These are phyloP conservation scores for Camelus dromedarius DNA, from an alignment of 2,113 vertebrate species.

Conservation along the genomic window DNA sequence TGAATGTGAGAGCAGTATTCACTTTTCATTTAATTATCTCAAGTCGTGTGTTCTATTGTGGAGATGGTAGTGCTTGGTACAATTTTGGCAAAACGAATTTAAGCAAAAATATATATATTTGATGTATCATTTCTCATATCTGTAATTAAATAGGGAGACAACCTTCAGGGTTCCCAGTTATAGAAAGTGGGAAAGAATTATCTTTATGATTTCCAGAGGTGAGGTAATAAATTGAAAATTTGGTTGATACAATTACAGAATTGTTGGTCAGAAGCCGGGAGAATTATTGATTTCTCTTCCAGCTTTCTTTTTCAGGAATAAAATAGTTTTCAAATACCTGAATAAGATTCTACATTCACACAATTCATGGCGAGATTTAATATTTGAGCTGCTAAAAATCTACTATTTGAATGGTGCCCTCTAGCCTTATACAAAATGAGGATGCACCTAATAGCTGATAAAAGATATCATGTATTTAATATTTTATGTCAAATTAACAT, in stretches of 20 bases:
- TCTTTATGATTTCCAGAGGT: constrained; percentile 30
- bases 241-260: constrained; percentile 15
- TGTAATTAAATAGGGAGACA: constrained; percentile 27
- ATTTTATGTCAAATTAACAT: constrained; percentile 28
- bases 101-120: constrained; percentile 15
- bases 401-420: neutral
- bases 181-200: constrained; percentile 34
- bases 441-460: neutral
- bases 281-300: neutral
- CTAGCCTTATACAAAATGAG: constrained; percentile 20
- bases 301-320: constrained; percentile 9
- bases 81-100: constrained; percentile 38
- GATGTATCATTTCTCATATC: neutral
- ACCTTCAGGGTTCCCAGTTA: neutral
- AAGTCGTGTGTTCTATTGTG: neutral
- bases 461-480: neutral
- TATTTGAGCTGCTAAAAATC: neutral
- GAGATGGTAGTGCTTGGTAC: neutral
- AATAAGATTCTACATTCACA: constrained; percentile 30
- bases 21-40: constrained; percentile 22
- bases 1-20: neutral
- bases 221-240: constrained; percentile 58
- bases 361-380: neutral
- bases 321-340: constrained; percentile 21
- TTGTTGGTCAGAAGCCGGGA: constrained; percentile 24